Percentiles rank a stretch among this genome's conserved stretches.
phyloP scores from a whole-genome alignment of 2,888 invertebrate species.

The Drosophila mayaguana region DNA sequence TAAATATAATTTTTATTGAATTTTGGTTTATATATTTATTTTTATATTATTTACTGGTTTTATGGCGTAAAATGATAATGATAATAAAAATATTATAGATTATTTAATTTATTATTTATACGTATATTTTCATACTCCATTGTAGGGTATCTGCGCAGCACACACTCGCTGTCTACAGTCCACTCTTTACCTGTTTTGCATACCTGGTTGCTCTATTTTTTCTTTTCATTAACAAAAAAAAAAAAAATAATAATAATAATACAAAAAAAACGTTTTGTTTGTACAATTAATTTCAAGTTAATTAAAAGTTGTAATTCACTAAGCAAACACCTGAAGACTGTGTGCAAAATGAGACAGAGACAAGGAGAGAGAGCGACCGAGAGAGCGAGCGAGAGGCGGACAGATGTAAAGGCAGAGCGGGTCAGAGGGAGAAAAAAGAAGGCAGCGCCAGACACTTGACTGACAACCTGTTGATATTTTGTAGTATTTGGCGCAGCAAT shows the following conservation, averaged over 20 bases:
- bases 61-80: not conserved
- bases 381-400: not conserved
- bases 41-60: not conserved
- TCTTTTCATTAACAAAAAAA: not conserved
- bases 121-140: not conserved
- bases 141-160: not conserved
- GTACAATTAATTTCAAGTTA: conserved; percentile 32
- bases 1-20: not conserved
- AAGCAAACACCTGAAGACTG: conserved; percentile 22
- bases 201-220: conserved; percentile 8
- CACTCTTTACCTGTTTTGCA: conserved; percentile 13
- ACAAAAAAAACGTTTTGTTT: conserved; percentile 3
- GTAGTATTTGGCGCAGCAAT: conserved; percentile 42
- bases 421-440: conserved; percentile 9
- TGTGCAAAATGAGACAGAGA: conserved; percentile 4
- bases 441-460: conserved; percentile 53
- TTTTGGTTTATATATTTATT: not conserved
- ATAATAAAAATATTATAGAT: too few relatives aligned
- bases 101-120: not conserved
- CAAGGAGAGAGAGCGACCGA: too few relatives aligned
- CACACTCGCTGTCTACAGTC: not conserved
- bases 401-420: not conserved
- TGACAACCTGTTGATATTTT: conserved; percentile 66
- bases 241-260: not conserved
- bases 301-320: conserved; percentile 30